phyloP scores from a whole-genome alignment of 2,888 invertebrate species.

The Agriopis marginaria region DNA sequence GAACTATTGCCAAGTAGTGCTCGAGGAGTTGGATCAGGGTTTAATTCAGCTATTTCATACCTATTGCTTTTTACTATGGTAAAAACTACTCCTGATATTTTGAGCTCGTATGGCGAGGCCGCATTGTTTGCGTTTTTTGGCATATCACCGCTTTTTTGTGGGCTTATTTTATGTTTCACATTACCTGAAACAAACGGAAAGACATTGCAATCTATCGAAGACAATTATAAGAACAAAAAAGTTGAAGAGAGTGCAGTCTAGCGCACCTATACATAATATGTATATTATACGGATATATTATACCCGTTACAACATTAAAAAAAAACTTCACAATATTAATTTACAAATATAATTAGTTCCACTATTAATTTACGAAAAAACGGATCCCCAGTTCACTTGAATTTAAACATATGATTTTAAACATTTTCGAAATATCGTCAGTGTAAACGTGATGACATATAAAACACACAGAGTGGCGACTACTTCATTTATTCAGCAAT shows the following conservation, averaged over 20 bases:
- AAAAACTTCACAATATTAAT: too few relatives aligned
- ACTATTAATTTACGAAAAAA: too few relatives aligned
- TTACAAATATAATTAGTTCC: too few relatives aligned
- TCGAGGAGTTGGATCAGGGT: slow-evolving; percentile 55
- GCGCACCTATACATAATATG: too few relatives aligned
- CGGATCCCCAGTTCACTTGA: too few relatives aligned
- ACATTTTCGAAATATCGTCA: too few relatives aligned
- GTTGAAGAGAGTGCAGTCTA: neutral
- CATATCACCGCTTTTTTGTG: slow-evolving; percentile 6
- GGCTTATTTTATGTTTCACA: slow-evolving; percentile 44
- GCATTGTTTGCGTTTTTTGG: slow-evolving; percentile 21
- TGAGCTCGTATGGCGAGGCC: slow-evolving; percentile 14
- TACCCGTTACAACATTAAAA: too few relatives aligned
- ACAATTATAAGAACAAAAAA: slow-evolving; percentile 59
- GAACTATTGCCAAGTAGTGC: slow-evolving; percentile 55
- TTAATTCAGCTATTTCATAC: slow-evolving; percentile 13
- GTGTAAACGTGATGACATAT: too few relatives aligned
- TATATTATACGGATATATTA: too few relatives aligned
- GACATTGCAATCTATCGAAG: slow-evolving; percentile 79
- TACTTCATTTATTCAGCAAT: too few relatives aligned
- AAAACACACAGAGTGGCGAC: too few relatives aligned
- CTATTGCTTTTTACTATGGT: slow-evolving; percentile 20
- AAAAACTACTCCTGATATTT: slow-evolving; percentile 24
- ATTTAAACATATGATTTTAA: too few relatives aligned
- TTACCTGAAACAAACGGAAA: slow-evolving; percentile 74